These are phyloP conservation scores for Lycopodina hypogea DNA, from an alignment of 37 sponge, comb jelly and placozoan species.

Conservation along the genomic window DNA sequence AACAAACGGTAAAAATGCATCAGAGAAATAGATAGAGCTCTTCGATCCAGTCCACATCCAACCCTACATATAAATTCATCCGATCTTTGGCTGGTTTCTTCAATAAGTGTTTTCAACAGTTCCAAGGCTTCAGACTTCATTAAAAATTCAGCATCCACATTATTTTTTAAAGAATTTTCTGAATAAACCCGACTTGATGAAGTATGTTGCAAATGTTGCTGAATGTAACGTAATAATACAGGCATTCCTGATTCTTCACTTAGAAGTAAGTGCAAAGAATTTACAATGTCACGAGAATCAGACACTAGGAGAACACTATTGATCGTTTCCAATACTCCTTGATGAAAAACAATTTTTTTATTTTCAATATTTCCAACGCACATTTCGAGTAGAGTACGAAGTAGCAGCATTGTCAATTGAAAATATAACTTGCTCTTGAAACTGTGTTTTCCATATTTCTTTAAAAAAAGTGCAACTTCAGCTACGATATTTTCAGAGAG, in stretches of 20 bases:
- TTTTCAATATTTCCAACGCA: constrained; percentile 65
- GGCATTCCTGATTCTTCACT: too few relatives aligned
- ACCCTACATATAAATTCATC: not conserved
- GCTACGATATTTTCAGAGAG: constrained; percentile 57
- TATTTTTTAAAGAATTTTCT: too few relatives aligned
- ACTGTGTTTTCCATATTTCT: not conserved
- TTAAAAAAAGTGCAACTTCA: constrained; percentile 45
- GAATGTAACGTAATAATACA: too few relatives aligned
- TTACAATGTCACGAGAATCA: too few relatives aligned
- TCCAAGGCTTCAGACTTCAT: not conserved
- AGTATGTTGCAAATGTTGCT: too few relatives aligned
- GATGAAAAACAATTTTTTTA: constrained; percentile 48
- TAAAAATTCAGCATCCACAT: not conserved
- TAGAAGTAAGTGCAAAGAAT: too few relatives aligned
- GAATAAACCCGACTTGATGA: too few relatives aligned
- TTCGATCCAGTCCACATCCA: not conserved
- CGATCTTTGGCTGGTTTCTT: not conserved
- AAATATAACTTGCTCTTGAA: constrained; percentile 42
- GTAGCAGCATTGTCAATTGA: constrained; percentile 43
- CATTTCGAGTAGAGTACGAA: constrained; percentile 64
- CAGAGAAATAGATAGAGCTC: not conserved
- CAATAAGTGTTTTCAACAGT: not conserved
- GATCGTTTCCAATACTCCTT: constrained; percentile 53
- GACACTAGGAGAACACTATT: constrained; percentile 59
- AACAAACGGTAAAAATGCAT: not conserved